These are phyloP conservation scores for Pachyseris speciosa DNA, from an alignment of 64 coral and sea anemone genomes.

Conservation along the genomic window DNA sequence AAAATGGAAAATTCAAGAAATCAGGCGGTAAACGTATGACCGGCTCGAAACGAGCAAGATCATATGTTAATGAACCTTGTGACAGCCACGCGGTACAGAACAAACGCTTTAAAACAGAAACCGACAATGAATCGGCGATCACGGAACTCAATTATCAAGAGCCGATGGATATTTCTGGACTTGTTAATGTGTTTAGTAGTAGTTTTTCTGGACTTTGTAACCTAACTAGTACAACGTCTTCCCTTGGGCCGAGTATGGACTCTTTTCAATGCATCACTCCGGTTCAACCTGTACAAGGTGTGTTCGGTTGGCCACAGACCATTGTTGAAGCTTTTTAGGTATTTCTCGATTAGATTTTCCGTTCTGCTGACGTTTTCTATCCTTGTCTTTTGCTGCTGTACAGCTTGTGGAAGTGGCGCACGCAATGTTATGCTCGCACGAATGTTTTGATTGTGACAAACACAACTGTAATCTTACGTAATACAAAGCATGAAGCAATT, in stretches of 20 bases:
- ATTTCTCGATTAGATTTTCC: background rate
- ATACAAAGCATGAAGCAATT: background rate
- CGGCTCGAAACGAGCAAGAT: conserved; percentile 78
- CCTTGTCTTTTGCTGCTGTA: conserved; percentile 6
- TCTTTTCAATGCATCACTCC: conserved; percentile 33
- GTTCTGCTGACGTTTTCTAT: background rate
- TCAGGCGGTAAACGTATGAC: conserved; percentile 53
- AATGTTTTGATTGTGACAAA: conserved; percentile 35
- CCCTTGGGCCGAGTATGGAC: conserved; percentile 62
- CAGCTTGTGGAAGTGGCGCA: background rate
- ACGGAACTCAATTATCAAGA: conserved; percentile 67
- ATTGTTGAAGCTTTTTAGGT: conserved; percentile 79
- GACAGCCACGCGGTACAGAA: conserved; percentile 90
- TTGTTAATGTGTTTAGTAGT: conserved; percentile 90
- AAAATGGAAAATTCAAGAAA: conserved; percentile 28
- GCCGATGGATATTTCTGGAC: conserved; percentile 92
- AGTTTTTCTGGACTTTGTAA: conserved; percentile 91
- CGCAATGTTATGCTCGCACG: background rate
- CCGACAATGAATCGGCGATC: conserved; percentile 8
- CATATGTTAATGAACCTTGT: conserved; percentile 95
- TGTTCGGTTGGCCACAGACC: conserved; percentile 80
- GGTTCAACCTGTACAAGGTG: conserved; percentile 45
- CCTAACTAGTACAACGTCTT: conserved; percentile 69
- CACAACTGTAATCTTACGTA: conserved; percentile 3
- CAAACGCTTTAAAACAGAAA: conserved; percentile 90